A percentile compares a stretch with the other conserved stretches of the same genome.
Conservation (phyloP, 2,113 vertebrate species). For the Sylvilagus bachmani region DNA sequence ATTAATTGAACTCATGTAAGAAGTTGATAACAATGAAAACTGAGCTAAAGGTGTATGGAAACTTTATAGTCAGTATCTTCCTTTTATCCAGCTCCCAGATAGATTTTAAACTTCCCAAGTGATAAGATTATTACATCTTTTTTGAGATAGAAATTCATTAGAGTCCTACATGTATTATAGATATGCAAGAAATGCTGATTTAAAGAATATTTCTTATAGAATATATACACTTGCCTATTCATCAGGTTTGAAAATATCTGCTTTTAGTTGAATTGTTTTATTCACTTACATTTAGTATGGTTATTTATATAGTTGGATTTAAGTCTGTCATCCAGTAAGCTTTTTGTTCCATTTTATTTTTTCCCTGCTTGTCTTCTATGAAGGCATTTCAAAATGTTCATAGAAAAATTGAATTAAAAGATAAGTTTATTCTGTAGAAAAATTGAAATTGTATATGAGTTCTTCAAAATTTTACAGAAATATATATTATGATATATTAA, state of each 20-base stretch:
- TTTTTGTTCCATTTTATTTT: not conserved
- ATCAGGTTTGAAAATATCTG: not conserved
- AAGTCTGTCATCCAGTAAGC: not conserved
- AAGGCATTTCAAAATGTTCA: no score
- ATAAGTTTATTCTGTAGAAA: no score
- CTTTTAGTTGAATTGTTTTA: not conserved
- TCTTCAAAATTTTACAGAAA: no score
- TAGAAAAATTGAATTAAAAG: no score
- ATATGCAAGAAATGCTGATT: not conserved
- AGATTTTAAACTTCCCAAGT: not conserved
- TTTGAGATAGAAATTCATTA: not conserved
- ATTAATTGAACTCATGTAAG: not conserved
- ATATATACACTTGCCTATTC: not conserved
- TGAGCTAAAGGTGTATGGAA: not conserved
- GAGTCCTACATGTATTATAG: not conserved
- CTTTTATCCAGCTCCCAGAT: not conserved
- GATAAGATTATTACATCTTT: not conserved
- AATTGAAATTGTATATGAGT: no score
- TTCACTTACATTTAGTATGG: constrained; percentile 13
- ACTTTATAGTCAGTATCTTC: not conserved
- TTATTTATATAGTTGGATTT: not conserved
- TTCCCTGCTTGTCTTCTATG: not conserved
- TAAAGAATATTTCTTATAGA: constrained; percentile 17
- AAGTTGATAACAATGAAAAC: not conserved
- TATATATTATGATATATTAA: no score